Base-by-base conservation (phyloP, 2,797 vertebrate species). In the Neomorphus geoffroyi region DNA sequence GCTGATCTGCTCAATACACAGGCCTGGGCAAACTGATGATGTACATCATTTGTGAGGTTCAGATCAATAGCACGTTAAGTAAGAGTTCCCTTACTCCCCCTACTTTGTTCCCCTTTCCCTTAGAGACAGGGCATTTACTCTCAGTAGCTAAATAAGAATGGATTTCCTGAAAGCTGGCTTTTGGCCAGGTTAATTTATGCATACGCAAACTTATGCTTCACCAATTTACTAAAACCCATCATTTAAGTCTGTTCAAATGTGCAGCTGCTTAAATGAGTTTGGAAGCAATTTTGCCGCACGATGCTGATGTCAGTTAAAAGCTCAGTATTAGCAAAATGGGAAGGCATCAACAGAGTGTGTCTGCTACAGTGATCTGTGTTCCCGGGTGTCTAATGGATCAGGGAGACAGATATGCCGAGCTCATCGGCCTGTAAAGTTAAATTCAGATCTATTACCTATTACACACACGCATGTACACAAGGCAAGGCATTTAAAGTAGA, bases 361-460 rank as follows among this genome's bases (percentile, higher is more conserved):
- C 92, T 94, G 82, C 78, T 92, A 30, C 46, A 32, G 61, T 73
- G 75, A 94, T 90, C 88, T 91, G 75, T 84, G 32, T 41, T 93
- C 88, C 80, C 79, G 17, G 41, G 74, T 27, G 82, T 32, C 75
- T 93, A 86, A 94, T 74, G 83, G 48, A 94, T 95, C 83, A 80
- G n/a, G 21, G 65, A 95, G 92, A 90, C 51, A 88, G 91, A 95
- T 82, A 86, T 58, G 64, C 62, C 69, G 21, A 88, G 62, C 56
- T 96, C 73, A 92, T 62, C 8, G 6, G 57, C 53, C 64, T 75
- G 51, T 70, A 66, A 96, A 94, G 78, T 91, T 93, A 91, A 96
- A 96, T 90, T 94, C 79, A 97, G 95, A 97, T 97, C 88, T 97
- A 94, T 93, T 94, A 72, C 81, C 62, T 50, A 93, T 97, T 97